Base-by-base conservation (phyloP, 2,888 invertebrate genomes). In the Eurois occulta region DNA sequence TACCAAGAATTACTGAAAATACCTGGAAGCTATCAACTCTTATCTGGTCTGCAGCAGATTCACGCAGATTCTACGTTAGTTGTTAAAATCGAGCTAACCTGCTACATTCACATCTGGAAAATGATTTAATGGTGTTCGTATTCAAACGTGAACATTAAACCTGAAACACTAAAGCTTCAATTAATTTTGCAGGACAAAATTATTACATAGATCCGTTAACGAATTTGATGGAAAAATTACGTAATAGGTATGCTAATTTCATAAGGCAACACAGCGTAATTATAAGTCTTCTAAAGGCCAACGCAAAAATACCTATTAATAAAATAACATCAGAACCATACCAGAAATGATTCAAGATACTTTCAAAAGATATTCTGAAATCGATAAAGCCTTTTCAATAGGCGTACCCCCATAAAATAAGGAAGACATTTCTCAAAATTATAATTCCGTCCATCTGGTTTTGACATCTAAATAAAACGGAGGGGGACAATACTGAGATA, bases 361-460 rank as follows among this genome's bases (percentile, higher is more conserved):
- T 38, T 60, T 35, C 28, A 74, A 69, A 77, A 70, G 28, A 75
- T 38, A 75, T 86, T 55, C 43, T 28, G 58, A 46, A 71, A 72
- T 83, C 66, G 52, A 76, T 38, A 48, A 66, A 65, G 32, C 41
- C 38, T 62, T 71, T 74, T 76, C 66, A 73, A 72, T 74, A 69
- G 58, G 43, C 28, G 24, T 46, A 74, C 74, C 38, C 65, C 38
- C 68, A 73, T 80, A 86, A 81, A 78, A 73, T 64, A 65, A 67
- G 67, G 66, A 46, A 41, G 75, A 43, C 64, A 52, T 77, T 65
- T 78, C 79, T 77, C 67, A 72, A 78, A 77, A 79, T 78, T 83
- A 66, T 76, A 85, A 88, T 86, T 87, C 77, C 69, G 62, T 78
- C 74, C 73, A 78, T 86, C 81, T 87, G 86, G 72, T 70, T 77